Percentiles rank a stretch among this genome's conserved stretches.
These are phyloP conservation scores for Pollachius pollachius DNA, from an alignment of 2,113 vertebrate species.

Conservation along the genomic window DNA sequence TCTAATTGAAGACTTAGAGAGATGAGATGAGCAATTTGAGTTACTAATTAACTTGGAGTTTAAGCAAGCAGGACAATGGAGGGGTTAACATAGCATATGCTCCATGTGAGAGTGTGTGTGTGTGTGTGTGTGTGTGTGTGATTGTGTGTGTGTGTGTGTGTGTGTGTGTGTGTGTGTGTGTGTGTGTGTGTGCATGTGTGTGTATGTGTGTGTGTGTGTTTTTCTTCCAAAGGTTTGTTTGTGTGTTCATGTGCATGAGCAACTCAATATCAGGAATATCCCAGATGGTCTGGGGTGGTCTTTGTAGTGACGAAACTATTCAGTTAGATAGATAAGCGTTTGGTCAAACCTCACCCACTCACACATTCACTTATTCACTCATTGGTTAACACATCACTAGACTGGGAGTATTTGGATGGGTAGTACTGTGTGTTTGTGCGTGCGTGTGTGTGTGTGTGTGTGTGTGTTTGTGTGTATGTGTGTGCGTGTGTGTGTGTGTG, in stretches of 20 bases:
- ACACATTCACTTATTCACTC: constrained; percentile 9
- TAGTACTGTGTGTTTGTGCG: no score
- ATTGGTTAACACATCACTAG: no score
- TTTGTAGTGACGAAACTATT: constrained; percentile 52
- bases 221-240: background rate
- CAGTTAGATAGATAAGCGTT: constrained; percentile 66
- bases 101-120: no score
- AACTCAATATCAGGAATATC: constrained; percentile 50
- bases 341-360: constrained; percentile 32
- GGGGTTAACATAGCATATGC: constrained; percentile 6
- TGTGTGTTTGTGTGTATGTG: no score
- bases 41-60: background rate
- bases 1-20: no score
- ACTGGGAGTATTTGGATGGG: no score
- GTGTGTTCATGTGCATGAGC: constrained; percentile 19
- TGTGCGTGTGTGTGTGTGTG: no score
- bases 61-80: constrained; percentile 7
- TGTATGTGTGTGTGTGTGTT: constrained; percentile 1
- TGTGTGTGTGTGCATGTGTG: background rate
- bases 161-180: no score
- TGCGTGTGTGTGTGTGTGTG: no score
- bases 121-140: no score
- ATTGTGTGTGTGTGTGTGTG: constrained; percentile 7
- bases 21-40: no score
- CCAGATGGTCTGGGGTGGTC: constrained; percentile 66